Evolutionary conservation across 1,140 invertebrate species (phyloP).

Genomic region (Euwallacea fornicatus): DNA sequence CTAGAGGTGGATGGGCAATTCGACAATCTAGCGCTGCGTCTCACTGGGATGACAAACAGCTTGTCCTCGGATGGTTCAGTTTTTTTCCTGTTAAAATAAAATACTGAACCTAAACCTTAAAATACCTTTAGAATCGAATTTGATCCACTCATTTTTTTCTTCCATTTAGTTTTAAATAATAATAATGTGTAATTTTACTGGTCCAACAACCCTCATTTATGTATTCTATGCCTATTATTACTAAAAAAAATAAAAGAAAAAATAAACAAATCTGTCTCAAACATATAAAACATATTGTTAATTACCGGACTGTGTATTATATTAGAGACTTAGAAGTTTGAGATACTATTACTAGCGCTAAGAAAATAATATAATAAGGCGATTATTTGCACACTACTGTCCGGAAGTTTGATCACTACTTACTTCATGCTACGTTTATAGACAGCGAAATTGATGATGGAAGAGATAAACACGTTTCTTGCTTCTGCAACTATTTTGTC

Average conservation of each 20-base stretch:
- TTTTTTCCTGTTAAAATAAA: constrained; percentile 31
- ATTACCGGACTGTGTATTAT: too few species aligned
- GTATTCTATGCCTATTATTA: too few species aligned
- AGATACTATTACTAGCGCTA: background rate
- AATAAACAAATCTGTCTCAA: too few species aligned
- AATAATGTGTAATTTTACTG: too few species aligned
- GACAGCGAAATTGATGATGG: constrained; percentile 61
- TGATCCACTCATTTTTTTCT: background rate
- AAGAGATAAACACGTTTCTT: constrained; percentile 61
- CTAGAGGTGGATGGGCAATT: constrained; percentile 40
- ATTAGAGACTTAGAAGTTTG: too few species aligned
- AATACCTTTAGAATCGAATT: background rate
- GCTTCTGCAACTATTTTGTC: constrained; percentile 52
- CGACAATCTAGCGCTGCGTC: constrained; percentile 48
- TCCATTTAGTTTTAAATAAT: too few species aligned
- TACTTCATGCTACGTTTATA: constrained; percentile 50
- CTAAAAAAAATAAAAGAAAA: too few species aligned
- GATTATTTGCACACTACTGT: background rate
- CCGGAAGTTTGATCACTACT: constrained; percentile 26
- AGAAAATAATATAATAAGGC: background rate
- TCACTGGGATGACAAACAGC: constrained; percentile 48
- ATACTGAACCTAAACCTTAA: background rate
- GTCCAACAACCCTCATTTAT: too few species aligned
- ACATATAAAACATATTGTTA: too few species aligned
- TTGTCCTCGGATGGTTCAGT: constrained; percentile 30